A percentile compares a stretch with the other conserved stretches of the same genome.
Conservation (phyloP, 1,140 invertebrate species). For the Zeugodacus cucurbitae region DNA sequence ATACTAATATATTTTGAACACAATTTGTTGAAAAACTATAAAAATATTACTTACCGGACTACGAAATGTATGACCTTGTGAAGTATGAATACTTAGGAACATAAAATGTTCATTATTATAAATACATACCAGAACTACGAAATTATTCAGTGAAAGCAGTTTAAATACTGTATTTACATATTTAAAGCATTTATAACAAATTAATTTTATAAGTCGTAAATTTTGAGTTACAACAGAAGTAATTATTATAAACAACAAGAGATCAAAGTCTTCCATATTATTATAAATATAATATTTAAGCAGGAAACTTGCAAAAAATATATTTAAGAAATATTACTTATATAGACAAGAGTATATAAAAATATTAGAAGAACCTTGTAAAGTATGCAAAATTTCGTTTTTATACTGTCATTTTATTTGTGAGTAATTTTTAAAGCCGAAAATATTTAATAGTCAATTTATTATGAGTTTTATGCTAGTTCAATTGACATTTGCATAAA, state of each 20-base stretch:
- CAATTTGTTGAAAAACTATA: no score
- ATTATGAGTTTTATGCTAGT: background rate
- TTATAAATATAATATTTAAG: background rate
- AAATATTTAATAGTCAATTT: background rate
- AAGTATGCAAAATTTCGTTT: background rate
- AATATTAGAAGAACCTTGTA: background rate
- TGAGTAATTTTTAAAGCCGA: background rate
- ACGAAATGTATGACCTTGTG: no score
- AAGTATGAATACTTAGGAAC: no score
- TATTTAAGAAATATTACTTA: background rate
- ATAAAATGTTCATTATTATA: no score
- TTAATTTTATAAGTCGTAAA: no score
- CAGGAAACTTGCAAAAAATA: background rate
- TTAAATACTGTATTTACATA: no score
- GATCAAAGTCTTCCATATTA: background rate
- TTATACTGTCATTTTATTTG: background rate
- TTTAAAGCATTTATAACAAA: no score
- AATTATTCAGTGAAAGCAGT: no score
- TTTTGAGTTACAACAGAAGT: background rate
- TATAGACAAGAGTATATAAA: no score
- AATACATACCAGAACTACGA: no score
- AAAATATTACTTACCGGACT: no score
- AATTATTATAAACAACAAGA: background rate
- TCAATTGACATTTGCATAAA: background rate
- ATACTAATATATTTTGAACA: no score